Evolutionary conservation across 2,888 invertebrate genomes (phyloP), one percentile per base, ranked within the genome.

Genomic region (Aporophyla nigra): DNA sequence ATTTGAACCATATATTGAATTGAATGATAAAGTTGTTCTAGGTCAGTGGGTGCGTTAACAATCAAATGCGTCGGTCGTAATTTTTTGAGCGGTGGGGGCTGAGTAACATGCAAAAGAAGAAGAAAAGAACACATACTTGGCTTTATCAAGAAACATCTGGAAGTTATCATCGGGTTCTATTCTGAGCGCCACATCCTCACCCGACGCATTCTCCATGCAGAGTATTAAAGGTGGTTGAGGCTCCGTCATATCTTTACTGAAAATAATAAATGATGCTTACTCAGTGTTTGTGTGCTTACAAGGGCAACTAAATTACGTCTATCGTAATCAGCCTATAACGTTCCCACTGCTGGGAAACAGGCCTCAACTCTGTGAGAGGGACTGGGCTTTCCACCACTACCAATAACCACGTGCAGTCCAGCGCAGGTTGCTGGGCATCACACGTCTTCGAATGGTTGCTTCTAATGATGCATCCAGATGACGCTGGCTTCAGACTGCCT

Each of bases 111-210:
- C 49, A 49, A 49, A 49, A 14, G 19, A 6, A 14, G 5, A 51
- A 51, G 12, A 56, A 56, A 56, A 14, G 7, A 58, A 27, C 24
- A 27, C 27, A 27, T 21, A 61, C 61, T 21, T 61, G 76, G 97
- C 95, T 78, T 95, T 96, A n/a, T 93, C 91, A 2, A 95, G 88
- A 79, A 97, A 96, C 9, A 91, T 89, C 73, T 93, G 93, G 82
- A 97, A 97, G 84, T 94, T 93, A 82, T 97, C 97, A 49, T 91
- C 89, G 0, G 94, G 93, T 51, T 95, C 94, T 12, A 97, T 93
- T 70, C 90, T 93, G 40, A 97, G 85, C 0, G 94, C 87, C 12
- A 96, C 95, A 77, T 97, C 96, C 74, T 96, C 94, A 0, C 96
- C 96, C 0, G 90, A 88, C 0, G 91, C 89, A 71, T 95, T 95